These are phyloP conservation scores for Lypha dubia DNA, from an alignment of 2,888 invertebrate genomes.

Conservation along the genomic window DNA sequence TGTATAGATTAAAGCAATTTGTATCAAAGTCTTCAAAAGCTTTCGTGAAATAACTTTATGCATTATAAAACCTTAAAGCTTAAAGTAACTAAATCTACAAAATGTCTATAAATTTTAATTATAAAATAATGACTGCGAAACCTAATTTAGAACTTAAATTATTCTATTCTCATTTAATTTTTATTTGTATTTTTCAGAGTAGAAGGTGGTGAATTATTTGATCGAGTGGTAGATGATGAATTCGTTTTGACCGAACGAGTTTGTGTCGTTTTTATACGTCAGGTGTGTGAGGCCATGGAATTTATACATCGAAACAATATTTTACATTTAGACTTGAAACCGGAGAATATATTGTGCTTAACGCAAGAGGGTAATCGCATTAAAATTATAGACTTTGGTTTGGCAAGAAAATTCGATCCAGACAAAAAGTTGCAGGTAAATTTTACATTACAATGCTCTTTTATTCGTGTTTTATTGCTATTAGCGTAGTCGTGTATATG, in stretches of 20 bases:
- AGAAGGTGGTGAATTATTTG: slow-evolving; percentile 98
- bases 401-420: slow-evolving; percentile 96
- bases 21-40: too few species aligned
- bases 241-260: slow-evolving; percentile 98
- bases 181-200: slow-evolving; percentile 88
- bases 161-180: slow-evolving; percentile 8
- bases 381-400: slow-evolving; percentile 99
- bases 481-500: background rate
- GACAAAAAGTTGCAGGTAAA: slow-evolving; percentile 91
- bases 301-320: slow-evolving; percentile 98
- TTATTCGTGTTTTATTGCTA: background rate
- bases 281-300: slow-evolving; percentile 98
- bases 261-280: slow-evolving; percentile 97
- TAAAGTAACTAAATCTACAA: too few species aligned
- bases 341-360: slow-evolving; percentile 98
- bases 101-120: background rate
- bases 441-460: background rate
- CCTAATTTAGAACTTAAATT: slow-evolving; percentile 2
- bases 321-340: slow-evolving; percentile 99
- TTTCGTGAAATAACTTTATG: too few species aligned
- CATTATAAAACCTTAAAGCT: too few species aligned
- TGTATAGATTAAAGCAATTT: too few species aligned
- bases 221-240: slow-evolving; percentile 98
- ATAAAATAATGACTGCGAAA: background rate
- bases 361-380: slow-evolving; percentile 98